phyloP scores from a whole-genome alignment of 23 tunicate species.

The Ciona savignyi region DNA sequence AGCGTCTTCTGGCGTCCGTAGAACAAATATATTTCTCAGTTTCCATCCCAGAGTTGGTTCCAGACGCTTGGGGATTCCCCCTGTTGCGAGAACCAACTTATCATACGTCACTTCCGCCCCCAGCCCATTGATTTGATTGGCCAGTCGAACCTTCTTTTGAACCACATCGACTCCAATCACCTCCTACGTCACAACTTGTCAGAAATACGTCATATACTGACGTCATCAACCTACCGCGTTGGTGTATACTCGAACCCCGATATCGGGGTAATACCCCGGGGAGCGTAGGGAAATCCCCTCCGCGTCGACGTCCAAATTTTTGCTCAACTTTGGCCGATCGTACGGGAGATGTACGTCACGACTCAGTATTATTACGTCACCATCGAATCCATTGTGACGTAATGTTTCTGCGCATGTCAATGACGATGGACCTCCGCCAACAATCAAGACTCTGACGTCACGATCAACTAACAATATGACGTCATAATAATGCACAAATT shows the following conservation, averaged over 20 bases:
- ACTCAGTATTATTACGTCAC: constrained; percentile 34
- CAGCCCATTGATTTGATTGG: constrained; percentile 1
- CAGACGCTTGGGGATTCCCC: constrained; percentile 63
- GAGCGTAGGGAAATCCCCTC: constrained; percentile 22
- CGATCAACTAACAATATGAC: constrained; percentile 40
- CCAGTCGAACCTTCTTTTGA: constrained; percentile 21
- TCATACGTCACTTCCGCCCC: constrained; percentile 35
- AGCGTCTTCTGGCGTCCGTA: constrained; percentile 57
- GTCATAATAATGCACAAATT: constrained; percentile 1
- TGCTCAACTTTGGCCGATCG: constrained; percentile 77
- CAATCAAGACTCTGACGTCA: constrained; percentile 51
- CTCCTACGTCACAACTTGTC: constrained; percentile 26
- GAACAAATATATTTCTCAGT: constrained; percentile 47
- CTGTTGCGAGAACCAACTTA: constrained; percentile 64
- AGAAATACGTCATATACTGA: neutral
- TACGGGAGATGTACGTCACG: constrained; percentile 61
- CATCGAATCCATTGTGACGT: constrained; percentile 75
- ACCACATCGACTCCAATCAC: constrained; percentile 36
- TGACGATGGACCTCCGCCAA: constrained; percentile 88
- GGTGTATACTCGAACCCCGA: constrained; percentile 25
- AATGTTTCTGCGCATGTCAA: constrained; percentile 66
- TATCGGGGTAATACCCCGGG: constrained; percentile 29
- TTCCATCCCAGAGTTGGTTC: constrained; percentile 54
- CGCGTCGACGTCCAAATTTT: constrained; percentile 38
- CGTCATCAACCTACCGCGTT: constrained; percentile 29